These are phyloP conservation scores for Athalia circularis DNA, from an alignment of 2,888 invertebrate genomes.

Conservation along the genomic window DNA sequence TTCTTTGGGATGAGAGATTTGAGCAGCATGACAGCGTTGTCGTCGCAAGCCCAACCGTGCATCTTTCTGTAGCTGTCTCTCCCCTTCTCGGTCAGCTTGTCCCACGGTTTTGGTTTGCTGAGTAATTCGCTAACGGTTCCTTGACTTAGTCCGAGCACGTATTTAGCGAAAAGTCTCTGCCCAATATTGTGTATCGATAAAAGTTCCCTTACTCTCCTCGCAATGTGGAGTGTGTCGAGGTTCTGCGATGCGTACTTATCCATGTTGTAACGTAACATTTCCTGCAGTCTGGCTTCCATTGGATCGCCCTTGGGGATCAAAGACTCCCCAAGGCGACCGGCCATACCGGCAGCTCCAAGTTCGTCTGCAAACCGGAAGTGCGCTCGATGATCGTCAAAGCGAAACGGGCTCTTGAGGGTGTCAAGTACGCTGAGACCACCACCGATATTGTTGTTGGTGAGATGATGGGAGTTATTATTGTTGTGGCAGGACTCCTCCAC, in stretches of 20 bases:
- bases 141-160: conserved; percentile 96
- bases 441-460: conserved; percentile 70
- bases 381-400: conserved; percentile 87
- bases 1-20: conserved; percentile 98
- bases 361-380: conserved; percentile 91
- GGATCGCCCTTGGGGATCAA: conserved; percentile 94
- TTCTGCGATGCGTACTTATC: conserved; percentile 96
- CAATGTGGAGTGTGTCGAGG: conserved; percentile 95
- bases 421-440: conserved; percentile 75
- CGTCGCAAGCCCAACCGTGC: conserved; percentile 99
- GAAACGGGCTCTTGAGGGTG: conserved; percentile 81
- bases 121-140: conserved; percentile 98
- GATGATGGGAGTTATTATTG: conserved; percentile 74
- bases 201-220: conserved; percentile 93
- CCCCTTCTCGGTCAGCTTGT: conserved; percentile 99
- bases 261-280: conserved; percentile 96
- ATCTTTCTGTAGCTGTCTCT: conserved; percentile 99
- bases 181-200: conserved; percentile 98
- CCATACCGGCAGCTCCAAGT: conserved; percentile 88
- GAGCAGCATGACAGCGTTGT: conserved; percentile 96
- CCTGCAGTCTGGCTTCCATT: conserved; percentile 94
- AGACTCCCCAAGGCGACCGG: conserved; percentile 90
- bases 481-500: conserved; percentile 73
- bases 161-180: conserved; percentile 98
- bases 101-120: conserved; percentile 99